Evolutionary conservation across 2,113 vertebrate genomes (phyloP).

Genomic region (Cervus canadensis): DNA sequence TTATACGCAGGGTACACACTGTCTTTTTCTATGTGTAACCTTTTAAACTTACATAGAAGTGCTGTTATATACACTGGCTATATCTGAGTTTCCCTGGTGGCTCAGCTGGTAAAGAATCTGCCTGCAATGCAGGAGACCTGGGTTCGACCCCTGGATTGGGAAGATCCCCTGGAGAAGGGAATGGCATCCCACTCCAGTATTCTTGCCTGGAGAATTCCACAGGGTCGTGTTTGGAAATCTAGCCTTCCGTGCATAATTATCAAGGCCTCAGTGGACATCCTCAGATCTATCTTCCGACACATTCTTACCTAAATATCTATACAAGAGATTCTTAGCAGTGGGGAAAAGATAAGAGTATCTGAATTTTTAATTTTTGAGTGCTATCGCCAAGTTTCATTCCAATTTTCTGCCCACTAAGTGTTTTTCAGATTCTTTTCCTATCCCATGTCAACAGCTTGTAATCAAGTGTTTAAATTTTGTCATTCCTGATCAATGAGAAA

Average conservation of each 20-base stretch:
- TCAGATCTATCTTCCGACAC: background rate
- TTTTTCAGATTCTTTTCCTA: background rate
- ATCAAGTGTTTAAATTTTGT: background rate
- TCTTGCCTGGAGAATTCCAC: background rate
- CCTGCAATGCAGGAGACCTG: background rate
- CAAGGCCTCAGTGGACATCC: background rate
- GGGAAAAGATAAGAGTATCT: background rate
- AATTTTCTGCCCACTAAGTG: background rate
- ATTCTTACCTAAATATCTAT: background rate
- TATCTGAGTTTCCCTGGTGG: background rate
- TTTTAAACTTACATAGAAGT: background rate
- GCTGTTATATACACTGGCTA: background rate
- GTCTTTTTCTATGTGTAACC: background rate
- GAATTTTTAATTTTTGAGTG: background rate
- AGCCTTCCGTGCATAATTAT: background rate
- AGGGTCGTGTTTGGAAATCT: background rate
- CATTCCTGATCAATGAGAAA: background rate
- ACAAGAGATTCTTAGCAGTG: background rate
- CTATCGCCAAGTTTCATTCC: background rate
- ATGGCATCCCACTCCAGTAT: background rate
- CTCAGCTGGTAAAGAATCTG: background rate
- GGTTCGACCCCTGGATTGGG: background rate
- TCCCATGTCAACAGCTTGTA: background rate
- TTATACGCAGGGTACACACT: background rate
- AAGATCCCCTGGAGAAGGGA: background rate